These are phyloP conservation scores for Deladenus siricidicola DNA, from an alignment of 2,888 invertebrate species.

Conservation along the genomic window DNA sequence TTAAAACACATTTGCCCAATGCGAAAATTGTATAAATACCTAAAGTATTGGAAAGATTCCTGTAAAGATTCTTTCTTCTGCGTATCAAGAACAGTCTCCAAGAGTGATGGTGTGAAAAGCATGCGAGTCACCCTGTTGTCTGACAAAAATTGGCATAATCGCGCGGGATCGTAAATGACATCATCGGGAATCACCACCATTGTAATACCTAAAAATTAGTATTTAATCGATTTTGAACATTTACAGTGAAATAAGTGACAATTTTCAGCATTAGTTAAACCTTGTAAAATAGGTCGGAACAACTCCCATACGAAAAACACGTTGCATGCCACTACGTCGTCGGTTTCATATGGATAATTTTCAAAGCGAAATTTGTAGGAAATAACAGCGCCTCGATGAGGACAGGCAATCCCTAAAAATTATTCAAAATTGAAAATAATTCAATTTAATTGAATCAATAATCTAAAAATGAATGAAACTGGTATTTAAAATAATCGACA, in stretches of 20 bases:
- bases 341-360: constrained; percentile 51
- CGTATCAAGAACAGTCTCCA: constrained; percentile 55
- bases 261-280: constrained; percentile 26
- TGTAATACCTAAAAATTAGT: constrained; percentile 53
- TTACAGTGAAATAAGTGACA: too few species aligned
- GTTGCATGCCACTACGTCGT: constrained; percentile 54
- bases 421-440: not conserved
- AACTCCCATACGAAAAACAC: constrained; percentile 57
- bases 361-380: constrained; percentile 55
- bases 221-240: too few species aligned
- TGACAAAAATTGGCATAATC: constrained; percentile 52
- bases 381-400: constrained; percentile 56
- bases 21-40: constrained; percentile 7
- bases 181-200: constrained; percentile 55
- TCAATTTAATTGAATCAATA: not conserved
- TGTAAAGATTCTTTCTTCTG: constrained; percentile 15
- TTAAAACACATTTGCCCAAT: too few species aligned
- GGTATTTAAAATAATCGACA: not conserved
- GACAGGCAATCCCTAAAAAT: constrained; percentile 54
- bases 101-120: constrained; percentile 56
- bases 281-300: constrained; percentile 55
- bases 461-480: constrained; percentile 3
- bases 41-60: constrained; percentile 21
- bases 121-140: constrained; percentile 54
- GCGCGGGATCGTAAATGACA: constrained; percentile 55